A percentile compares a stretch with the other conserved stretches of the same genome.
These are phyloP conservation scores for Drosophila pachea DNA, from an alignment of 1,140 invertebrate species.

Conservation along the genomic window DNA sequence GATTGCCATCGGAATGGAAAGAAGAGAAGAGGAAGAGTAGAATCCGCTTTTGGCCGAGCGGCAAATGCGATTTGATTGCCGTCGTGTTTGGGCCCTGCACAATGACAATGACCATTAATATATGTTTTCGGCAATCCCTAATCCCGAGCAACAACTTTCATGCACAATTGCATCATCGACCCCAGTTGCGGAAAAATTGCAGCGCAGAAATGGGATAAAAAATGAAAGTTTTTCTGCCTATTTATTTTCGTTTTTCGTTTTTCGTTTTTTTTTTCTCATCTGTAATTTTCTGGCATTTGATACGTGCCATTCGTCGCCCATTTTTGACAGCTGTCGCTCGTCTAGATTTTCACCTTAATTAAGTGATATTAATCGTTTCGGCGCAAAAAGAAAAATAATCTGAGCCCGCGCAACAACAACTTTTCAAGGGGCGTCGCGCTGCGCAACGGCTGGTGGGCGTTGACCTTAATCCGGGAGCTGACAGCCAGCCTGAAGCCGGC, in stretches of 20 bases:
- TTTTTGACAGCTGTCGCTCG: slow-evolving; percentile 71
- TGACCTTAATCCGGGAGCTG: slow-evolving; percentile 12
- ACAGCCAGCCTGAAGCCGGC: background rate
- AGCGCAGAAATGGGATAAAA: slow-evolving; percentile 30
- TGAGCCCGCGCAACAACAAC: slow-evolving; percentile 4
- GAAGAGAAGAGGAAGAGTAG: slow-evolving; percentile 15
- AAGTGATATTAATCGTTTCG: slow-evolving; percentile 75
- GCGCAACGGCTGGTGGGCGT: slow-evolving; percentile 1
- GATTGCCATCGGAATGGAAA: slow-evolving; percentile 62
- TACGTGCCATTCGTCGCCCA: slow-evolving; percentile 42
- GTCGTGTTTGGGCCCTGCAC: slow-evolving; percentile 35
- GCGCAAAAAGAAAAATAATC: background rate
- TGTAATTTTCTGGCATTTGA: slow-evolving; percentile 53
- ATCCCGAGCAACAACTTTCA: slow-evolving; percentile 44
- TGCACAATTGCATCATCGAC: slow-evolving; percentile 63
- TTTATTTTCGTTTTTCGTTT: slow-evolving; percentile 34
- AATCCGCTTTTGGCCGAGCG: slow-evolving; percentile 70
- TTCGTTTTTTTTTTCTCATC: slow-evolving; percentile 36
- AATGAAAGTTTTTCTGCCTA: slow-evolving; percentile 33
- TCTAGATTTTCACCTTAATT: slow-evolving; percentile 76
- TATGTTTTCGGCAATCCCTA: slow-evolving; percentile 71
- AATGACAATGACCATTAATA: slow-evolving; percentile 64
- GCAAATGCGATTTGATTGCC: slow-evolving; percentile 73
- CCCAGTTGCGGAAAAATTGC: slow-evolving; percentile 26
- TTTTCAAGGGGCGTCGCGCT: slow-evolving; percentile 22